phyloP scores from a whole-genome alignment of 1,140 invertebrate genomes.

The Colletes latitarsis region DNA sequence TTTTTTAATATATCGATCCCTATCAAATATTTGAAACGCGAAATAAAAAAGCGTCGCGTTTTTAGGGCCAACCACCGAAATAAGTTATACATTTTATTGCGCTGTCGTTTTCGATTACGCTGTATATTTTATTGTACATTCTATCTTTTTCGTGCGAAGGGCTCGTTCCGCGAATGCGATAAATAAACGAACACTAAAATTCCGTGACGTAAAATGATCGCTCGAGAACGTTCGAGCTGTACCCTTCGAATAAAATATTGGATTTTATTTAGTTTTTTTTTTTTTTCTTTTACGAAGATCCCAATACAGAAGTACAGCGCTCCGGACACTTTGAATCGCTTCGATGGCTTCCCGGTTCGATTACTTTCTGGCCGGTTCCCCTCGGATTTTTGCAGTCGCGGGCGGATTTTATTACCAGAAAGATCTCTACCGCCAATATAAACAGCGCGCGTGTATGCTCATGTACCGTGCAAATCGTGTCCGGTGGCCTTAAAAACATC shows the following conservation, averaged over 20 bases:
- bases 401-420: constrained; percentile 24
- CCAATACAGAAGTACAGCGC: neutral
- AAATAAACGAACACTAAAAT: no score
- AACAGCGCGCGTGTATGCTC: constrained; percentile 21
- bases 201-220: no score
- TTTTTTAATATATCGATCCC: no score
- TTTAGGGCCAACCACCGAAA: no score
- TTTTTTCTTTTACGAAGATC: no score
- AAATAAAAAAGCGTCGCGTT: no score
- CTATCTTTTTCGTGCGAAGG: no score
- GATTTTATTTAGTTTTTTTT: neutral
- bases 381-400: neutral
- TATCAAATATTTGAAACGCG: no score
- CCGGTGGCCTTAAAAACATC: constrained; percentile 42
- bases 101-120: no score
- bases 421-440: neutral
- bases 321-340: neutral
- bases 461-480: constrained; percentile 38
- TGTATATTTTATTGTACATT: no score
- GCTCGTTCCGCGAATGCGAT: no score
- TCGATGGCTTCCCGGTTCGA: neutral
- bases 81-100: no score
- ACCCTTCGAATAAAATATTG: neutral
- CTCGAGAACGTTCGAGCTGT: neutral
- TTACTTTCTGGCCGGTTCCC: constrained; percentile 12